Conservation (phyloP, 2,113 vertebrate species). For the Chaetops frenatus region DNA sequence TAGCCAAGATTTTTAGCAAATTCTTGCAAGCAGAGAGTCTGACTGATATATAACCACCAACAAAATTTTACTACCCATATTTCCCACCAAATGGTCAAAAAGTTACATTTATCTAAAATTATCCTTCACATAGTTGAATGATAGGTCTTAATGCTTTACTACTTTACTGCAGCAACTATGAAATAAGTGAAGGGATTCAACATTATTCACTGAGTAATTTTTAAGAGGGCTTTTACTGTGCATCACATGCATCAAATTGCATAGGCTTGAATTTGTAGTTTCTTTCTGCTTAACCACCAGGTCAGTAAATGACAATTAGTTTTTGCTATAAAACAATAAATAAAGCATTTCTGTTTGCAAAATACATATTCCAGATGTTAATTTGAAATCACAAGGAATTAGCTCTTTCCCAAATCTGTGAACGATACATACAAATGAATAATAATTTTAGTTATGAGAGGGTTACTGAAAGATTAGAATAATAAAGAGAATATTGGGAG, state of each 20-base stretch:
- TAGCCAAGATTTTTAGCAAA: background rate
- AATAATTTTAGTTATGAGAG: background rate
- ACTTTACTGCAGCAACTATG: background rate
- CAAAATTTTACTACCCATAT: background rate
- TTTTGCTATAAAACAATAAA: background rate
- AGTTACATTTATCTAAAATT: background rate
- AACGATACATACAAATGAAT: background rate
- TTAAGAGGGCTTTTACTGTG: background rate
- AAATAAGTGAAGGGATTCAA: background rate
- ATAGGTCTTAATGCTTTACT: background rate
- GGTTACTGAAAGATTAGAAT: background rate
- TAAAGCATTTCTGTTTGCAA: background rate
- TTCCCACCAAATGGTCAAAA: background rate
- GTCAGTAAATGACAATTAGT: background rate
- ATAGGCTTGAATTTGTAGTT: background rate
- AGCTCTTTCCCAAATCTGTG: background rate
- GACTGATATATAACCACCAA: background rate
- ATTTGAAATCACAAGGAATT: background rate
- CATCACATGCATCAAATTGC: background rate
- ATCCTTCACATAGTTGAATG: background rate
- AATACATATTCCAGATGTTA: background rate
- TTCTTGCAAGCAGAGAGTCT: background rate
- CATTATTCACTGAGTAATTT: background rate
- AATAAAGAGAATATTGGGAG: background rate
- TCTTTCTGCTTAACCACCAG: background rate